A percentile compares a stretch with the other conserved stretches of the same genome.
These are phyloP conservation scores for Yponomeuta evonymella DNA, from an alignment of 2,888 invertebrate species.

Conservation along the genomic window DNA sequence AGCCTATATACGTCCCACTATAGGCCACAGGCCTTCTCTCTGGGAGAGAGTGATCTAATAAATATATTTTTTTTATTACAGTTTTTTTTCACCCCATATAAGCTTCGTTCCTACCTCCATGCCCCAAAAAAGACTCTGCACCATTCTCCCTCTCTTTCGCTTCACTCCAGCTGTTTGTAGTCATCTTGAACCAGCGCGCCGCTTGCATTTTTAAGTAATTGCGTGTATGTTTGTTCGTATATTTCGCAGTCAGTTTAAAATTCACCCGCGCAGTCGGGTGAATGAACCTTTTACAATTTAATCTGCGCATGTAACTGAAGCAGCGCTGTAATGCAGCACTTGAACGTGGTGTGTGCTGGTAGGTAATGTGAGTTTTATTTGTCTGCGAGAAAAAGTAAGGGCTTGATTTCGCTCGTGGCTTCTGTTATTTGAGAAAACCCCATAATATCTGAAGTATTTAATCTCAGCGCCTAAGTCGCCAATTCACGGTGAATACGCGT, in stretches of 20 bases:
- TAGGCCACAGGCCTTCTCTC: no score
- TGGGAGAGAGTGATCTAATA: no score
- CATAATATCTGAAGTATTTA: no score
- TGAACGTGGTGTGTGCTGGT: neutral
- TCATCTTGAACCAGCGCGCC: constrained; percentile 40
- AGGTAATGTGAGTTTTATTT: no score
- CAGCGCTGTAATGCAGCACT: neutral
- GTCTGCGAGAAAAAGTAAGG: no score
- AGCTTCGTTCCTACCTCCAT: neutral
- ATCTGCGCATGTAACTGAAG: neutral
- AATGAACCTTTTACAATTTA: constrained; percentile 1
- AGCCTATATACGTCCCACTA: no score
- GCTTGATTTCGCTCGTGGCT: no score
- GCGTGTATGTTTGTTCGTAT: constrained; percentile 45
- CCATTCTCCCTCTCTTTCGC: constrained; percentile 5
- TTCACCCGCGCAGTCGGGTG: neutral
- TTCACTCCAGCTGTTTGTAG: constrained; percentile 40
- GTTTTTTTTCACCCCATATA: neutral
- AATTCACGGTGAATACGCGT: no score
- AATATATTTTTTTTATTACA: no score
- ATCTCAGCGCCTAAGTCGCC: no score
- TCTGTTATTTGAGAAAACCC: no score
- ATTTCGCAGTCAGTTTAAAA: constrained; percentile 1
- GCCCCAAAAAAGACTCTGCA: constrained; percentile 4
- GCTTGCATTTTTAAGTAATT: constrained; percentile 65